These are phyloP conservation scores for Sthenelais limicola DNA, from an alignment of 2,888 invertebrate genomes.

Conservation along the genomic window DNA sequence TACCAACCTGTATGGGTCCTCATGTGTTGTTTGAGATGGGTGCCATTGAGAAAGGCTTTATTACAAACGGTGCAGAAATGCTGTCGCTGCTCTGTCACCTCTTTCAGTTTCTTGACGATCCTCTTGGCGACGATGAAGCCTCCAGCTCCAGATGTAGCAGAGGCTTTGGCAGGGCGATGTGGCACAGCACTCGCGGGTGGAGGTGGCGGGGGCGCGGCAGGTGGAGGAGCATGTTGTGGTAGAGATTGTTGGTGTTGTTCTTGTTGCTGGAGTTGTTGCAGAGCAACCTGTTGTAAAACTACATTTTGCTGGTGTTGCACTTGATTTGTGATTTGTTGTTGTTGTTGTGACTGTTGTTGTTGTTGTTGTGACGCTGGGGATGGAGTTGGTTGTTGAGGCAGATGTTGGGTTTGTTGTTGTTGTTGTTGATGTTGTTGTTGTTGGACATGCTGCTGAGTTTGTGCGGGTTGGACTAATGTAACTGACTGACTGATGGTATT, in stretches of 20 bases:
- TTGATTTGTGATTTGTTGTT: not conserved
- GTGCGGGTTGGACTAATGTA: not conserved
- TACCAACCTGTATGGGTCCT: conserved; percentile 14
- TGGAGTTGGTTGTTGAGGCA: not conserved
- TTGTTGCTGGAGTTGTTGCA: conserved; percentile 6
- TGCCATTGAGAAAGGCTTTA: conserved; percentile 26
- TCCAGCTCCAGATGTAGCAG: no score
- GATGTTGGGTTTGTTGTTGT: not conserved
- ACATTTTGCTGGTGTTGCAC: conserved; percentile 12
- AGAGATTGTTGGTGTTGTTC: not conserved
- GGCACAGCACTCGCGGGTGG: no score
- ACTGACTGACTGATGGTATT: conserved; percentile 9
- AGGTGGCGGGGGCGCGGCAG: no score
- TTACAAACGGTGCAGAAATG: conserved; percentile 24
- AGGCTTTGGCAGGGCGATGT: no score
- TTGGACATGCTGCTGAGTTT: not conserved
- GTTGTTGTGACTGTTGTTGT: conserved; percentile 1
- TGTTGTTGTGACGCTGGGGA: not conserved
- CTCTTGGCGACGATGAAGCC: conserved; percentile 16
- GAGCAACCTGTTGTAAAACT: not conserved
- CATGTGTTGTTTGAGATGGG: conserved; percentile 34
- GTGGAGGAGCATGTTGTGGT: conserved; percentile 15
- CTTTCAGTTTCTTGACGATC: not conserved
- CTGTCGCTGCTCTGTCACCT: conserved; percentile 11
- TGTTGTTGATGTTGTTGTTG: conserved; percentile 24